These are phyloP conservation scores for Empidonax alnorum DNA, from an alignment of 2,113 vertebrate species.

Conservation along the genomic window DNA sequence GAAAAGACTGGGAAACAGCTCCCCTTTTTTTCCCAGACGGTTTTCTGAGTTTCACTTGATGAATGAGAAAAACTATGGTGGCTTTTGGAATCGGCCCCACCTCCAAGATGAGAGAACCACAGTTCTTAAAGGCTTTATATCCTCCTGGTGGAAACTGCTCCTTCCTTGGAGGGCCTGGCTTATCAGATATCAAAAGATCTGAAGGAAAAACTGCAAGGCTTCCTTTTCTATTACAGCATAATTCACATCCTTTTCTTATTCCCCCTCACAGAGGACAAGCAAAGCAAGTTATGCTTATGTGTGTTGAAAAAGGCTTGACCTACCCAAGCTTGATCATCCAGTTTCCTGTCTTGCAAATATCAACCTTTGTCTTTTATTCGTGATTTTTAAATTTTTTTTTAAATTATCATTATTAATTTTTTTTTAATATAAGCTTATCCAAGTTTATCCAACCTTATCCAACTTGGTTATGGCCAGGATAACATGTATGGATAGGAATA, in stretches of 20 bases:
- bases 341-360: conserved; percentile 25
- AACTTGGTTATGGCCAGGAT: neutral
- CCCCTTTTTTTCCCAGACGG: neutral
- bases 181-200: conserved; percentile 4
- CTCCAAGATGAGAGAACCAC: neutral
- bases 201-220: neutral
- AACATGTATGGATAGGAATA: neutral
- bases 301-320: neutral
- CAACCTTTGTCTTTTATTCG: neutral
- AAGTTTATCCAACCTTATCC: neutral
- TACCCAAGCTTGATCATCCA: conserved; percentile 24
- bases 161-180: neutral
- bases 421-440: neutral
- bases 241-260: neutral
- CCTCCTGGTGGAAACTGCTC: neutral
- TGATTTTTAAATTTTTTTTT: neutral
- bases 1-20: neutral
- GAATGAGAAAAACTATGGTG: neutral
- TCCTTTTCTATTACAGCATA: neutral
- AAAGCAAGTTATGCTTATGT: conserved; percentile 47
- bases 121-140: neutral
- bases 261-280: neutral
- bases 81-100: neutral
- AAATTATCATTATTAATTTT: neutral
- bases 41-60: neutral